Base-by-base conservation (phyloP, 1,140 invertebrate species). In the Sipha flava region DNA sequence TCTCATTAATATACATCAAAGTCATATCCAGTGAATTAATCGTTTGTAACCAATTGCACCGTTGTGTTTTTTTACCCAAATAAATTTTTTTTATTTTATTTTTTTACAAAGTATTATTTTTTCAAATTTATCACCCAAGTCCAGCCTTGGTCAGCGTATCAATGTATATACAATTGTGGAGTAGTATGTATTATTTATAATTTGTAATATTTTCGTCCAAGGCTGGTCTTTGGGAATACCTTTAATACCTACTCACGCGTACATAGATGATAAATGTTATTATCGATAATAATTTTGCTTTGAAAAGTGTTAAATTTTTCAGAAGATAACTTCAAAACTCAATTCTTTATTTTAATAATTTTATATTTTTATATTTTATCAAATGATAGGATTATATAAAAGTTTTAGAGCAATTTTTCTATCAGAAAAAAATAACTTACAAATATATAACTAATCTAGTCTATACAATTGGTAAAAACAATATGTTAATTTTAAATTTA, bases 1-100 rank as follows among this genome's bases (percentile, higher is more conserved):
- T 77, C 73, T 77, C 73, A 57, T 77, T 77, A 77, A 77, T 77
- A 57, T 77, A 77, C 52, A 23, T 40, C 40, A 77, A 77, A 77
- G n/a, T 40, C 49, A 40, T 23, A 57, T 21, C 6, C 37, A 57
- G 21, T 77, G 23, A 54, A 37, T 73, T 73, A 52, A 40, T 40
- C 52, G 52, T 54, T 75, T 77, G 52, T 77, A 77, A 77, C 73
- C 73, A 43, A 77, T 52, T 57, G 52, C 29, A 77, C 34, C 73
- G 34, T 59, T 77, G 52, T 77, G 72, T 57, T 59, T 59, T 59
- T 77, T 57, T 57, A 23, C 73, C 1, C 52, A 77, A 77, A 57
- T 57, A 77, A 75, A 26, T 43, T 59, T 59, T 43, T 7, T 59
- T 40, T 43, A 21, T 37, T 49, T 49, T 10, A 40, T 47, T 57